A percentile compares a stretch with the other conserved stretches of the same genome.
Evolutionary conservation across 2,888 invertebrate species (phyloP).

Genomic region (Sturmia bella): DNA sequence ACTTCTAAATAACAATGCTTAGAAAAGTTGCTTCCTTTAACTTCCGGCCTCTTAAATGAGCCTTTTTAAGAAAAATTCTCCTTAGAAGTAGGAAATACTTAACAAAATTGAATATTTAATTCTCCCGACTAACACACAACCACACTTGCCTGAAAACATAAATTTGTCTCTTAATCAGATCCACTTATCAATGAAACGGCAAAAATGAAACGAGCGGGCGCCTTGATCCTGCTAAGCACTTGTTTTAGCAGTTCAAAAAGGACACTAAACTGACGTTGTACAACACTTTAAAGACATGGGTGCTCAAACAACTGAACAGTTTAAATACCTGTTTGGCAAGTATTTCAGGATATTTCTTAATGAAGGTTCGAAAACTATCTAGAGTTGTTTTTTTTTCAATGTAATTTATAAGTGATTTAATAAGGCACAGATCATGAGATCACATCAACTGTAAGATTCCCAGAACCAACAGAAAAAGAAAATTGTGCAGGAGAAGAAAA

Average conservation of each 20-base stretch:
- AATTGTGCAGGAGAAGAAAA: background rate
- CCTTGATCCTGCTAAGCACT: constrained; percentile 29
- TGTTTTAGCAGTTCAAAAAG: constrained; percentile 5
- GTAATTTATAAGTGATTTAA: constrained; percentile 39
- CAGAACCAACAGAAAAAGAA: constrained; percentile 5
- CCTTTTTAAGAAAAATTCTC: too few relatives aligned
- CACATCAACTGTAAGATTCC: constrained; percentile 47
- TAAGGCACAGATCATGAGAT: constrained; percentile 41
- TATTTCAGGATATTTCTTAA: constrained; percentile 27
- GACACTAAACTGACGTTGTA: too few relatives aligned
- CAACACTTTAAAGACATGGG: background rate
- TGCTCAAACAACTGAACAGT: constrained; percentile 5
- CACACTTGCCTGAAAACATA: constrained; percentile 10
- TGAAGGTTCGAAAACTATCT: background rate
- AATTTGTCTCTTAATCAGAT: constrained; percentile 2
- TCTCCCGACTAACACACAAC: too few relatives aligned
- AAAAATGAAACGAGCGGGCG: constrained; percentile 35
- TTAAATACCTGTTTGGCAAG: constrained; percentile 4
- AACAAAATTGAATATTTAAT: too few relatives aligned
- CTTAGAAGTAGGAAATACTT: too few relatives aligned
- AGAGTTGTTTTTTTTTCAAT: too few relatives aligned
- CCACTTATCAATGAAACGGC: constrained; percentile 3
- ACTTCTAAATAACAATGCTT: too few relatives aligned
- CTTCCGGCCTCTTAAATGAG: too few relatives aligned
- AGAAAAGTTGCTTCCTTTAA: too few relatives aligned